phyloP scores from a whole-genome alignment of 2,888 invertebrate species.

The Agriopis leucophaearia region DNA sequence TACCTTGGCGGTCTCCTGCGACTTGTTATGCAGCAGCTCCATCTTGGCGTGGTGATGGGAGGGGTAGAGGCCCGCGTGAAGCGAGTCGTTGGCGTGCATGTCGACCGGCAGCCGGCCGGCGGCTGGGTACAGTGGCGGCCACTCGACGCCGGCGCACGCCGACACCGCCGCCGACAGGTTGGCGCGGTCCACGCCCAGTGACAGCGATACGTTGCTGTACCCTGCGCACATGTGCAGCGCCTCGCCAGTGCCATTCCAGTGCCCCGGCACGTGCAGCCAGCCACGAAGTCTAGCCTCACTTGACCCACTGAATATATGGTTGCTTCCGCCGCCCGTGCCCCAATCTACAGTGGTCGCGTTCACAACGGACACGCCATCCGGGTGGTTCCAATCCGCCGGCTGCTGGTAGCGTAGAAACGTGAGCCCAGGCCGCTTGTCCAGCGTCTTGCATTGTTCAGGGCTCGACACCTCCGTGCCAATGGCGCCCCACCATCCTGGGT shows the following conservation, averaged over 20 bases:
- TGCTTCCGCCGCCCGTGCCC: slow-evolving; percentile 89
- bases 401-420: slow-evolving; percentile 95
- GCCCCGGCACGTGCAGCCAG: slow-evolving; percentile 92
- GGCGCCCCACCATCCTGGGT: slow-evolving; percentile 96
- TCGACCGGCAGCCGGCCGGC: slow-evolving; percentile 89
- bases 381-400: slow-evolving; percentile 95
- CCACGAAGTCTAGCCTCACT: slow-evolving; percentile 93
- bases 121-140: slow-evolving; percentile 88
- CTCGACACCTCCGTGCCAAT: slow-evolving; percentile 91
- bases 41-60: slow-evolving; percentile 92
- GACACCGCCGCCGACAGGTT: slow-evolving; percentile 90
- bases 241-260: slow-evolving; percentile 90
- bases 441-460: slow-evolving; percentile 91
- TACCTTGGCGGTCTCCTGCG: slow-evolving; percentile 91
- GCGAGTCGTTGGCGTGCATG: slow-evolving; percentile 88
- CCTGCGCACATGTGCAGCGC: slow-evolving; percentile 92
- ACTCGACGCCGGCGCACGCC: slow-evolving; percentile 89
- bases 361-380: slow-evolving; percentile 94
- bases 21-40: slow-evolving; percentile 92
- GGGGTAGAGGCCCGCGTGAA: slow-evolving; percentile 86
- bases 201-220: slow-evolving; percentile 90
- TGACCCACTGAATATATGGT: slow-evolving; percentile 89
- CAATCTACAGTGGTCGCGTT: slow-evolving; percentile 95
- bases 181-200: slow-evolving; percentile 79
- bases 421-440: slow-evolving; percentile 94